Conservation (phyloP, 2,113 vertebrate genomes). For the Gallinago jamesoni region DNA sequence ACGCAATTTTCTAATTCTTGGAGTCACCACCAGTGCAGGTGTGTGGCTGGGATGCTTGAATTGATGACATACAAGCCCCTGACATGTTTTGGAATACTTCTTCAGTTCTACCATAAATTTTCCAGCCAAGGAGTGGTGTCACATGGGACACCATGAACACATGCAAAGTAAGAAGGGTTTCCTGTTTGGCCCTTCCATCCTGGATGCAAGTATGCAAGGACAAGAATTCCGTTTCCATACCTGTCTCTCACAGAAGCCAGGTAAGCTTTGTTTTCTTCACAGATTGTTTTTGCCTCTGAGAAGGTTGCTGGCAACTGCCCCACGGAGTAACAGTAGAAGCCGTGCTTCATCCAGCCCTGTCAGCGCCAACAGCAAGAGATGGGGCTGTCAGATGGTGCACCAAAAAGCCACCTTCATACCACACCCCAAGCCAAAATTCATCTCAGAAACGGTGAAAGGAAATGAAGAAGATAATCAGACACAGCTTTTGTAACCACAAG, state of each 20-base stretch:
- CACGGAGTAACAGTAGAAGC: constrained; percentile 85
- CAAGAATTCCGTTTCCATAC: constrained; percentile 65
- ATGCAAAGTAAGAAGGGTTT: background rate
- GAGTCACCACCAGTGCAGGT: background rate
- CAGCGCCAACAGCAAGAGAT: background rate
- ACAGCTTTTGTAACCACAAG: background rate
- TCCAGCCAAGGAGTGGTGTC: background rate
- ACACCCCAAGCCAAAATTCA: background rate
- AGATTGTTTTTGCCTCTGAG: constrained; percentile 81
- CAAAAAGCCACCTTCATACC: background rate
- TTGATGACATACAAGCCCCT: background rate
- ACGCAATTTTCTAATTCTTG: background rate
- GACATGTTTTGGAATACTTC: background rate
- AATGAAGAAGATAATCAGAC: background rate
- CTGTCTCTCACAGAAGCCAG: constrained; percentile 84
- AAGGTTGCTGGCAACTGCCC: constrained; percentile 79
- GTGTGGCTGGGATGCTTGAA: background rate
- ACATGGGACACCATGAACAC: background rate
- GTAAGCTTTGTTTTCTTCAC: constrained; percentile 69
- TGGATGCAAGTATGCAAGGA: background rate
- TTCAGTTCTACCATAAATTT: background rate
- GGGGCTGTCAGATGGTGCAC: background rate
- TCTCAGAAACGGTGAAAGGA: background rate
- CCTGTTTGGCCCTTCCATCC: background rate
- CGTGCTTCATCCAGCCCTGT: constrained; percentile 86